phyloP scores from a whole-genome alignment of 2,797 vertebrate genomes.

The Apogon hyalosoma region DNA sequence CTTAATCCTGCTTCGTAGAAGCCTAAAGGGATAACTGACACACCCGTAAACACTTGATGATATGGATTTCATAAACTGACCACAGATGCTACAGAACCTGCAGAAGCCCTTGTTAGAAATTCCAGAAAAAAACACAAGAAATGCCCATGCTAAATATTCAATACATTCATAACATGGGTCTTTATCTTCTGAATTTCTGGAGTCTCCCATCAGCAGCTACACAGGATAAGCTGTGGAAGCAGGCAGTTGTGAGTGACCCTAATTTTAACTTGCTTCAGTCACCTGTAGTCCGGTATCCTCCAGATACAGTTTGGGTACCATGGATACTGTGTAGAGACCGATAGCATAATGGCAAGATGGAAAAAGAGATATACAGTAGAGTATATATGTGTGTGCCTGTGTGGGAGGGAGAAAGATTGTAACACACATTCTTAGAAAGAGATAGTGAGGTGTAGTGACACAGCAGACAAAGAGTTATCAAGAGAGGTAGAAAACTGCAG shows the following conservation, averaged over 20 bases:
- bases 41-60: neutral
- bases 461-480: conserved; percentile 60
- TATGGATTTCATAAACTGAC: conserved; percentile 1
- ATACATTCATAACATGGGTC: neutral
- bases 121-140: neutral
- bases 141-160: neutral
- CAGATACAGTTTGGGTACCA: conserved; percentile 38
- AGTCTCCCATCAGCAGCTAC: conserved; percentile 22
- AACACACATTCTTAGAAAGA: conserved; percentile 46
- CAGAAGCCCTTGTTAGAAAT: neutral
- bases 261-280: conserved; percentile 53
- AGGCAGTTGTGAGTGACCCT: conserved; percentile 22
- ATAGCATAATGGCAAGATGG: conserved; percentile 46
- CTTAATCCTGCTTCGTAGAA: too few relatives aligned
- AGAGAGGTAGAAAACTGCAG: conserved; percentile 51
- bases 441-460: conserved; percentile 47
- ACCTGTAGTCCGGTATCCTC: conserved; percentile 54
- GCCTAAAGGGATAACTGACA: too few relatives aligned
- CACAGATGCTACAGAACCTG: neutral
- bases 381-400: conserved; percentile 9
- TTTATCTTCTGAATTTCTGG: conserved; percentile 8
- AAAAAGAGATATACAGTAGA: conserved; percentile 38
- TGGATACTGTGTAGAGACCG: conserved; percentile 52
- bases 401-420: conserved; percentile 27
- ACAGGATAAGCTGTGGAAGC: conserved; percentile 32